Percentiles rank a stretch among this genome's conserved stretches.
These are phyloP conservation scores for Hypomecis atomaria DNA, from an alignment of 2,888 invertebrate species.

Conservation along the genomic window DNA sequence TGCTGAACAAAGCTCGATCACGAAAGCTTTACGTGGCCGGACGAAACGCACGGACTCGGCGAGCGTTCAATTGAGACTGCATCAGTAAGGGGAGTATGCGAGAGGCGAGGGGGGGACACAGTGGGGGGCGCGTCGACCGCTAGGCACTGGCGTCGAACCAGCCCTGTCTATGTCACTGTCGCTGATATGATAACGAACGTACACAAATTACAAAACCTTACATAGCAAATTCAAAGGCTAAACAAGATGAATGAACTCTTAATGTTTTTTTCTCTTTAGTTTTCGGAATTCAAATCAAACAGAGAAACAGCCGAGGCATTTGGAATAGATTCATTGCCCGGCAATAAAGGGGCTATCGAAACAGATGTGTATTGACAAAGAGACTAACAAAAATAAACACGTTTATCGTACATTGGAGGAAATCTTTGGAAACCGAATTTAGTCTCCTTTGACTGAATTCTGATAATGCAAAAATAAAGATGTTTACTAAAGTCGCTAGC, in stretches of 20 bases:
- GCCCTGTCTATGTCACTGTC: conserved; percentile 70
- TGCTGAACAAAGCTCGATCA: conserved; percentile 76
- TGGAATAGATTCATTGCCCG: conserved; percentile 51
- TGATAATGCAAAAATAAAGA: neutral
- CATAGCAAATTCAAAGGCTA: conserved; percentile 51
- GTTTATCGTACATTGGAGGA: conserved; percentile 51
- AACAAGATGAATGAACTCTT: conserved; percentile 54
- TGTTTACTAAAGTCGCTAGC: neutral
- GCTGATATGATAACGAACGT: conserved; percentile 80
- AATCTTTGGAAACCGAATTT: conserved; percentile 42
- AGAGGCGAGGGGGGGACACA: conserved; percentile 57
- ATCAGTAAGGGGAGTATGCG: conserved; percentile 57
- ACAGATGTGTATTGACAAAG: conserved; percentile 70
- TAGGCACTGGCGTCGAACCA: conserved; percentile 67
- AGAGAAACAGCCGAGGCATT: conserved; percentile 34
- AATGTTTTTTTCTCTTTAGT: conserved; percentile 9
- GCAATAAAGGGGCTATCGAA: conserved; percentile 56
- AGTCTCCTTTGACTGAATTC: neutral
- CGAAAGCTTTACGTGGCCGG: conserved; percentile 64
- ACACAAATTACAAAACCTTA: conserved; percentile 73
- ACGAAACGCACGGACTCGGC: conserved; percentile 52
- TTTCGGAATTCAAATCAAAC: conserved; percentile 24
- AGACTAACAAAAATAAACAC: conserved; percentile 66
- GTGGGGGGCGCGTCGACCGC: conserved; percentile 67
- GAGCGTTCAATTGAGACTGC: conserved; percentile 72